Conservation (phyloP, 1,140 invertebrate species). For the Chionoecetes opilio region DNA sequence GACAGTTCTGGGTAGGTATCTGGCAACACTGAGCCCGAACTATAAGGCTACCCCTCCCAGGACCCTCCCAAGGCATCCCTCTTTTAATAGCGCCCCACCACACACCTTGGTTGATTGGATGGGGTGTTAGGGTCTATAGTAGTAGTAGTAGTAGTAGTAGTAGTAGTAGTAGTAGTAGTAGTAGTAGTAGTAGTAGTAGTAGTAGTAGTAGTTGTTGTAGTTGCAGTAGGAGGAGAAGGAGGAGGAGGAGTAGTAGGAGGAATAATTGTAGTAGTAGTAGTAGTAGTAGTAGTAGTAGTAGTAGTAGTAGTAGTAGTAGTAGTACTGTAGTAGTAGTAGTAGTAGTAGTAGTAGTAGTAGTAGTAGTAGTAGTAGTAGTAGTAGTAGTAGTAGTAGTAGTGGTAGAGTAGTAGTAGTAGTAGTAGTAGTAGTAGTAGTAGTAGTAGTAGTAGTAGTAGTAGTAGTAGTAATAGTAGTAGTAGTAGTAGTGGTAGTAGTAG, state of each 20-base stretch:
- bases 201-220: constrained; percentile 29
- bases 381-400: neutral
- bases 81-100: no score
- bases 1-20: no score
- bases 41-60: no score
- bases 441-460: constrained; percentile 16
- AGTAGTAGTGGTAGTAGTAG: neutral
- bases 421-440: neutral
- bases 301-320: constrained; percentile 5
- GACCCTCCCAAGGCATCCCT: no score
- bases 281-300: constrained; percentile 19
- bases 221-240: neutral
- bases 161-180: constrained; percentile 30
- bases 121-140: no score
- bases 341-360: constrained; percentile 1
- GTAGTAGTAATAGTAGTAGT: neutral
- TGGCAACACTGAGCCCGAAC: no score
- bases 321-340: constrained; percentile 6
- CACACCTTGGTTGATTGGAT: no score
- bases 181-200: constrained; percentile 29
- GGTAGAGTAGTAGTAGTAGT: no score
- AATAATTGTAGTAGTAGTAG: constrained; percentile 4
- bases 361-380: neutral
- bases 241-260: neutral
- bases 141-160: constrained; percentile 11